phyloP scores from a whole-genome alignment of 2,797 vertebrate species.

The Karalla daura region DNA sequence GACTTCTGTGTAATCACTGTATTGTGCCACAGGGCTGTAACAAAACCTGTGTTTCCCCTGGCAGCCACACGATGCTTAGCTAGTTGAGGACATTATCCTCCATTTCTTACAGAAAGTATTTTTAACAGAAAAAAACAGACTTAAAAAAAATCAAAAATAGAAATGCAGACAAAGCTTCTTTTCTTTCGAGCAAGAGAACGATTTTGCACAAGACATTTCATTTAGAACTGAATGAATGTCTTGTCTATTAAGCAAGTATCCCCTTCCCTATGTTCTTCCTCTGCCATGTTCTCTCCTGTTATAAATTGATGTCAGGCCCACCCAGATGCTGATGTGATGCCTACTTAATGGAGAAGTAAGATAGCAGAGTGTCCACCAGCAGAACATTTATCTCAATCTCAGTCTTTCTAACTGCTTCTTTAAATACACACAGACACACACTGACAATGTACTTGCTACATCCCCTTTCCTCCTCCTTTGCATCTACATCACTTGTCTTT shows the following conservation, averaged over 20 bases:
- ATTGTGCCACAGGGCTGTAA: not conserved
- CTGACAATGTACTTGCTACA: not conserved
- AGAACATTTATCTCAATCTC: not conserved
- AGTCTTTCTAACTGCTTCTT: not conserved
- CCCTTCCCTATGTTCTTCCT: not conserved
- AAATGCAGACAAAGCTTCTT: constrained; percentile 14
- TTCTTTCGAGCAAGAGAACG: not conserved
- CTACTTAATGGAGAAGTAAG: constrained; percentile 11
- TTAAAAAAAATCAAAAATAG: not conserved
- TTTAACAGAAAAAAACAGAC: not conserved
- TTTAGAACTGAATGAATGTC: constrained; percentile 9
- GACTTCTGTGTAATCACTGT: not conserved
- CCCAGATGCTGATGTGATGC: not conserved
- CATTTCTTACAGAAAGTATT: constrained; percentile 2
- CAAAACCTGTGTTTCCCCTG: not conserved
- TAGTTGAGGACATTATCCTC: constrained; percentile 12
- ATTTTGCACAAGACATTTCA: not conserved
- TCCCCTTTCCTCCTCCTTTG: not conserved
- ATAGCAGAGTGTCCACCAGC: not conserved
- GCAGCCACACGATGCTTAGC: constrained; percentile 6
- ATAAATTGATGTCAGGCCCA: constrained; percentile 5
- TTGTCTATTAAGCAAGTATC: not conserved
- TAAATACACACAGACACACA: not conserved
- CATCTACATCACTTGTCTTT: not conserved
- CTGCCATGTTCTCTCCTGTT: not conserved